Evolutionary conservation across 1,140 invertebrate genomes (phyloP).

Genomic region (Sitobion miscanthi): DNA sequence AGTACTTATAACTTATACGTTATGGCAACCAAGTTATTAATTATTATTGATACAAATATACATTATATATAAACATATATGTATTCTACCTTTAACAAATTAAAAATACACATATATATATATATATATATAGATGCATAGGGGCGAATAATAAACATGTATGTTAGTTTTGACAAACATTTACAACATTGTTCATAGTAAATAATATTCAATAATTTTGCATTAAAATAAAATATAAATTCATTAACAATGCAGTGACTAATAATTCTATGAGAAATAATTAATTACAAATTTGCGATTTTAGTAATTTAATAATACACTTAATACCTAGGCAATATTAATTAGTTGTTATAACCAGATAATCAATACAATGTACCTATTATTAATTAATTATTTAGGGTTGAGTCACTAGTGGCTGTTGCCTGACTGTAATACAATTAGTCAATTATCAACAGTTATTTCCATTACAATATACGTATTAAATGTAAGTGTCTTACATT

Average conservation of each 20-base stretch:
- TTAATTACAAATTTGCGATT: not conserved
- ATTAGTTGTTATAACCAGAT: not conserved
- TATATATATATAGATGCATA: no score
- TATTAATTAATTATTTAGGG: not conserved
- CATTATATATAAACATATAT: no score
- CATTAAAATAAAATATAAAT: not conserved
- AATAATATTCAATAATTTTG: not conserved
- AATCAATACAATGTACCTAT: not conserved
- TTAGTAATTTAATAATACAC: not conserved
- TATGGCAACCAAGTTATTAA: no score
- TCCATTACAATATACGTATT: not conserved
- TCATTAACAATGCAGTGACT: not conserved
- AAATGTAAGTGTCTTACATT: not conserved
- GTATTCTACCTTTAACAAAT: no score
- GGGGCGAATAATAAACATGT: not conserved
- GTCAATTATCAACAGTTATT: not conserved
- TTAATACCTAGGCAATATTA: not conserved
- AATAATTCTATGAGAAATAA: not conserved
- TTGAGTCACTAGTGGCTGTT: not conserved
- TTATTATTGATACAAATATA: no score
- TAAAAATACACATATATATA: no score
- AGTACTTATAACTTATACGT: no score
- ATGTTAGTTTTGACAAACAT: not conserved
- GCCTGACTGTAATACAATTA: not conserved
- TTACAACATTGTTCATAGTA: not conserved